These are phyloP conservation scores for Exaiptasia diaphana DNA, from an alignment of 64 coral and sea anemone species.

Conservation along the genomic window DNA sequence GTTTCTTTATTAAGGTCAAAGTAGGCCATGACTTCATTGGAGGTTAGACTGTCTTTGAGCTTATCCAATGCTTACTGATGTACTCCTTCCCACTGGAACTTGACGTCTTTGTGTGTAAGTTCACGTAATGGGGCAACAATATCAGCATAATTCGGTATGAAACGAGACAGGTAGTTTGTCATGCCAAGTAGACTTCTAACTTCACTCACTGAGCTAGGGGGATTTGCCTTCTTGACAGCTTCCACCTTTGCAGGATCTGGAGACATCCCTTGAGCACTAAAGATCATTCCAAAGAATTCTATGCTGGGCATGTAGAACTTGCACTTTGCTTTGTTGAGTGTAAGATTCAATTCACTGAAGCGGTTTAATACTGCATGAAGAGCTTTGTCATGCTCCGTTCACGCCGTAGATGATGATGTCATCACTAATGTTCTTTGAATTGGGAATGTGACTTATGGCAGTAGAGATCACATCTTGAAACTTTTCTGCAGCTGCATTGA, in stretches of 20 bases:
- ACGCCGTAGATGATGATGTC: constrained; percentile 32
- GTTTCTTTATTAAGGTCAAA: constrained; percentile 44
- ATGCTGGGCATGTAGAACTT: constrained; percentile 22
- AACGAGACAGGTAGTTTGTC: constrained; percentile 41
- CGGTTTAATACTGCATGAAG: constrained; percentile 20
- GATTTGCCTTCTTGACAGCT: constrained; percentile 6
- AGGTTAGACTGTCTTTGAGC: constrained; percentile 32
- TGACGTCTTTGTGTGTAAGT: constrained; percentile 15
- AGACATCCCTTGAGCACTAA: constrained; percentile 28
- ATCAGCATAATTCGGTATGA: constrained; percentile 37
- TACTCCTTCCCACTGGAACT: constrained; percentile 13
- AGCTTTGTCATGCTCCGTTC: constrained; percentile 38
- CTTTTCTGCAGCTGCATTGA: background rate
- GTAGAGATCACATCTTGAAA: constrained; percentile 1
- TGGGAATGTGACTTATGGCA: constrained; percentile 41
- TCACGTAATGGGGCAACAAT: constrained; percentile 25
- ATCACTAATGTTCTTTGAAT: constrained; percentile 53
- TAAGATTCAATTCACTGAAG: constrained; percentile 33
- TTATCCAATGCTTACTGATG: constrained; percentile 34
- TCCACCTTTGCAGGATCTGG: constrained; percentile 18
- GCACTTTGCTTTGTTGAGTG: constrained; percentile 40
- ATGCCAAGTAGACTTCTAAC: constrained; percentile 26
- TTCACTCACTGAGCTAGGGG: constrained; percentile 4
- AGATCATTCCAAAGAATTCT: constrained; percentile 52
- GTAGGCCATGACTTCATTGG: constrained; percentile 29